phyloP scores from a whole-genome alignment of 2,888 invertebrate species.

The Chouioia cunea region DNA sequence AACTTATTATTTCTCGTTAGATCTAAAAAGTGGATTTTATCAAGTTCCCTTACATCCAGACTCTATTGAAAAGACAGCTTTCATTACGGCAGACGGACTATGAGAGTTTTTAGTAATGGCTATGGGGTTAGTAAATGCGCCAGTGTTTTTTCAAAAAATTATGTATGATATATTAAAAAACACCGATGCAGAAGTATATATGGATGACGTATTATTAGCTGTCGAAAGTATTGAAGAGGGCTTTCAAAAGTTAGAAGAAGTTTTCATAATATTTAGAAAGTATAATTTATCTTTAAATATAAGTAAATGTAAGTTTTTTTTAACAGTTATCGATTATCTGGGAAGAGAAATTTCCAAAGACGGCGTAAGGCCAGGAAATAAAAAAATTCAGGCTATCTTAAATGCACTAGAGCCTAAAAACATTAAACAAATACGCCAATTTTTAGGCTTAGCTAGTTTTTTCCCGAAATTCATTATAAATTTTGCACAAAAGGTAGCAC shows the following conservation, averaged over 20 bases:
- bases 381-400: slow-evolving; percentile 53
- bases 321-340: slow-evolving; percentile 54
- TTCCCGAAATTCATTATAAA: slow-evolving; percentile 52
- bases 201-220: slow-evolving; percentile 53
- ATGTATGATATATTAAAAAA: slow-evolving; percentile 41
- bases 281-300: slow-evolving; percentile 58
- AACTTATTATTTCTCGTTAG: slow-evolving; percentile 56
- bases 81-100: slow-evolving; percentile 63
- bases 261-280: slow-evolving; percentile 49
- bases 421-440: slow-evolving; percentile 54
- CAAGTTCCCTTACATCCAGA: slow-evolving; percentile 60
- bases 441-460: slow-evolving; percentile 55
- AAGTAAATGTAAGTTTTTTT: slow-evolving; percentile 55
- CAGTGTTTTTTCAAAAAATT: slow-evolving; percentile 33
- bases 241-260: slow-evolving; percentile 50
- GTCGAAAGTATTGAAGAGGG: slow-evolving; percentile 44
- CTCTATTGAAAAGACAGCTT: slow-evolving; percentile 59
- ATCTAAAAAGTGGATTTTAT: slow-evolving; percentile 57
- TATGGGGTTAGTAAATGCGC: slow-evolving; percentile 18
- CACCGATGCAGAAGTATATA: slow-evolving; percentile 22
- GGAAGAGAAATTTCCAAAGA: slow-evolving; percentile 55
- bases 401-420: slow-evolving; percentile 56
- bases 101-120: slow-evolving; percentile 58
- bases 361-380: slow-evolving; percentile 54
- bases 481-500: no score